Percentiles rank a stretch among this genome's conserved stretches.
These are phyloP conservation scores for Ethmia dodecea DNA, from an alignment of 2,888 invertebrate species.

Conservation along the genomic window DNA sequence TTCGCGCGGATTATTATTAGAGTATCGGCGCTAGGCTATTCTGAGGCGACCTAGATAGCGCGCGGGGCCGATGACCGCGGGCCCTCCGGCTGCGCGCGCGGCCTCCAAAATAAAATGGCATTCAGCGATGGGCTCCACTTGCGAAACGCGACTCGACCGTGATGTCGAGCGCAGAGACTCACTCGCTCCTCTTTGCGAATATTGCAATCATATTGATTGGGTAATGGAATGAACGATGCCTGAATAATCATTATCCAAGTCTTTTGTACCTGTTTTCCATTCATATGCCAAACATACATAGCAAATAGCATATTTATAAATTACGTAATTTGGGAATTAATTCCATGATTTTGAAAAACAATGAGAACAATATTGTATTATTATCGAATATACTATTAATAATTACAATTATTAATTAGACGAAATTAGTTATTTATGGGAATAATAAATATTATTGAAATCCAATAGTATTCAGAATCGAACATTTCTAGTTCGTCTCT, in stretches of 20 bases:
- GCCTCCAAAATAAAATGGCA: constrained; percentile 77
- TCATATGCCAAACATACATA: too few species aligned
- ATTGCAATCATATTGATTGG: too few species aligned
- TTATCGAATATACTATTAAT: too few species aligned
- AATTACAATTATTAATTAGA: too few species aligned
- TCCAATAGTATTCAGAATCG: too few species aligned
- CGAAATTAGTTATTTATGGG: neutral
- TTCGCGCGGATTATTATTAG: constrained; percentile 70
- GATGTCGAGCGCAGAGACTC: constrained; percentile 46
- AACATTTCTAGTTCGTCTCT: constrained; percentile 36
- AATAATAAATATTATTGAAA: neutral
- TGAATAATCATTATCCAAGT: too few species aligned
- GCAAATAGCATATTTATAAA: too few species aligned
- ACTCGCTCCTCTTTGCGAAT: constrained; percentile 49
- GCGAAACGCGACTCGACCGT: constrained; percentile 68
- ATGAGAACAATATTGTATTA: too few species aligned
- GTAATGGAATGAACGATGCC: too few species aligned
- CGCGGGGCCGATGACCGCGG: constrained; percentile 74
- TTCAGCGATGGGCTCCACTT: constrained; percentile 74
- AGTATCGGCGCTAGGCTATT: constrained; percentile 77
- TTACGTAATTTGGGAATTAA: too few species aligned
- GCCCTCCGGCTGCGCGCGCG: constrained; percentile 70
- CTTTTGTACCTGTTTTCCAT: too few species aligned
- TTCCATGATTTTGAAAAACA: too few species aligned
- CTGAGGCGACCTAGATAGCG: constrained; percentile 75